phyloP scores from a whole-genome alignment of 2,888 invertebrate genomes.

The Platycnemis pennipes region DNA sequence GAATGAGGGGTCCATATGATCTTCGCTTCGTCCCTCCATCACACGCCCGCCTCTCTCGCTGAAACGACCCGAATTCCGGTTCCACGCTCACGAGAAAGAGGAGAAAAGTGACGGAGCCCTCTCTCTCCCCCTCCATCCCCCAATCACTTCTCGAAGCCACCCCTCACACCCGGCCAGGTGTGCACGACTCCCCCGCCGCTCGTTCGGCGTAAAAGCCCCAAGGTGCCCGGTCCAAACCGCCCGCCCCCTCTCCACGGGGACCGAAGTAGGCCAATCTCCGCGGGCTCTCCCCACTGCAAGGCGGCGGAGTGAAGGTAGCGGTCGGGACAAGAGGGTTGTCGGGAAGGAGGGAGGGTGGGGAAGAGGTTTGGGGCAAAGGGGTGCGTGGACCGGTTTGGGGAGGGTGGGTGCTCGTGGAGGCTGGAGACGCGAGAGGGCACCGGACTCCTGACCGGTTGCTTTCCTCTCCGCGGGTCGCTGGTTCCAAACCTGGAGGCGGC shows the following conservation, averaged over 20 bases:
- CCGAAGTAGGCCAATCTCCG: constrained; percentile 57
- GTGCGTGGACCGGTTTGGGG: constrained; percentile 17
- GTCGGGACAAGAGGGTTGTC: background rate
- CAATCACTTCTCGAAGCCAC: background rate
- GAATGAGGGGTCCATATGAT: background rate
- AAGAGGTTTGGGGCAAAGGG: background rate
- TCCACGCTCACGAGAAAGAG: background rate
- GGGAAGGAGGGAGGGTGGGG: background rate
- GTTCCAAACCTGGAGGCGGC: constrained; percentile 54
- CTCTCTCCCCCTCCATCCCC: background rate
- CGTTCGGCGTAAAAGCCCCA: background rate
- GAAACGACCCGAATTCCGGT: background rate
- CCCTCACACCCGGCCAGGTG: background rate
- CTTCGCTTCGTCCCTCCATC: background rate
- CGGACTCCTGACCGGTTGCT: background rate
- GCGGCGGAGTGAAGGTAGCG: background rate
- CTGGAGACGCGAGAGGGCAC: background rate
- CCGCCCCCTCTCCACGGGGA: background rate
- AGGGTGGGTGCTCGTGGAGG: background rate
- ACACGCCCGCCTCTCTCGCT: background rate
- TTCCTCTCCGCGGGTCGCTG: constrained; percentile 46
- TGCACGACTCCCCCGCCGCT: constrained; percentile 41
- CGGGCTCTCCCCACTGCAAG: background rate
- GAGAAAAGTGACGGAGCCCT: background rate
- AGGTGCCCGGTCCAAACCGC: background rate